Evolutionary conservation across 2,888 invertebrate species (phyloP).

Genomic region (Xestia xanthographa): DNA sequence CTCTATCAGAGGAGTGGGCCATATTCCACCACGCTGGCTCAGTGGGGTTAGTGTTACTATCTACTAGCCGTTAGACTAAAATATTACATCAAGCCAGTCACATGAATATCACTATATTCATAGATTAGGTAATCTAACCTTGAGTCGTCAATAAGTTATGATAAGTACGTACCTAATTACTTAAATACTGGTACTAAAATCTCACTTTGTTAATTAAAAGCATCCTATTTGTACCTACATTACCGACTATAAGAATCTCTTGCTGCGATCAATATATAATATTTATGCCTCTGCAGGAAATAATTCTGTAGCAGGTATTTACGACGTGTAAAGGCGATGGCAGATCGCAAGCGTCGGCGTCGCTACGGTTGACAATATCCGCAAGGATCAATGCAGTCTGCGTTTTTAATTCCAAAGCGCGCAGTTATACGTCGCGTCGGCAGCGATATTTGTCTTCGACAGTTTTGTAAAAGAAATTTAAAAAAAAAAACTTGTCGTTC

Average conservation of each 20-base stretch:
- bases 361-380: neutral
- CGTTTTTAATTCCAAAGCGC: neutral
- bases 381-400: neutral
- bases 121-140: slow-evolving; percentile 2
- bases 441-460: neutral
- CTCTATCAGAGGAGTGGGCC: neutral
- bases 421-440: neutral
- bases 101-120: no score
- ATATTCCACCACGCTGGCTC: neutral
- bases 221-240: neutral
- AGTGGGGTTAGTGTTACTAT: neutral
- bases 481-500: neutral
- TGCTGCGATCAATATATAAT: neutral
- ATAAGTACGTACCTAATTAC: neutral
- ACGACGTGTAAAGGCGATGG: neutral
- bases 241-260: neutral
- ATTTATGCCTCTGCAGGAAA: neutral
- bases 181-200: slow-evolving; percentile 11
- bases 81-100: neutral
- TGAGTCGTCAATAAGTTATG: slow-evolving; percentile 26
- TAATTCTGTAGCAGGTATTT: neutral
- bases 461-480: neutral
- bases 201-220: neutral
- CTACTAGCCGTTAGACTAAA: neutral
- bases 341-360: neutral